Conservation (phyloP, 2,888 invertebrate genomes). For the Aleiodes alternator region DNA sequence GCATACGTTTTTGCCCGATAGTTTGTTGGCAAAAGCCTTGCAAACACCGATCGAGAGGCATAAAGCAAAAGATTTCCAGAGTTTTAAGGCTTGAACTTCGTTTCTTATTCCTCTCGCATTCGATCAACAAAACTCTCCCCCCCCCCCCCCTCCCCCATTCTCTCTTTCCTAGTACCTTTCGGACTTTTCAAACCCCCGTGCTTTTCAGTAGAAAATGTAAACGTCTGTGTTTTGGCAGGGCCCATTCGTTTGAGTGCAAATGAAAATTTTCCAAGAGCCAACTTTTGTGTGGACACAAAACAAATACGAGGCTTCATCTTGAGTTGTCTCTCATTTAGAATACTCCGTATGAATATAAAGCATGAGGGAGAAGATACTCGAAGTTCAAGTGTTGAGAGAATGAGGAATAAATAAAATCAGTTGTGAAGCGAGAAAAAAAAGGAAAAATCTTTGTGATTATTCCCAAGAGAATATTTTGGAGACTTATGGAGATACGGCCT, state of each 20-base stretch:
- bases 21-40: conserved; percentile 36
- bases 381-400: not conserved
- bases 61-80: conserved; percentile 20
- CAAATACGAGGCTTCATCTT: conserved; percentile 57
- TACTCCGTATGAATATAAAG: conserved; percentile 13
- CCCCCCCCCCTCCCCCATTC: conserved; percentile 33
- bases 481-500: too few relatives aligned
- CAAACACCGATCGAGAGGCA: conserved; percentile 42
- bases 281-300: conserved; percentile 56
- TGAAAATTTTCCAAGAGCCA: conserved; percentile 62
- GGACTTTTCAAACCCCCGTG: conserved; percentile 41
- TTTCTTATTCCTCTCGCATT: conserved; percentile 67
- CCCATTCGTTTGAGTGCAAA: conserved; percentile 50
- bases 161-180: not conserved
- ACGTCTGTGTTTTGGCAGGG: too few relatives aligned
- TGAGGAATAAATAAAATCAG: not conserved
- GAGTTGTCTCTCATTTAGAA: conserved; percentile 44
- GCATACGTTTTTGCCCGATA: conserved; percentile 12
- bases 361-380: conserved; percentile 6
- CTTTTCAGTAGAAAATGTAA: too few relatives aligned
- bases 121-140: conserved; percentile 64
- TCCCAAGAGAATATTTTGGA: not conserved
- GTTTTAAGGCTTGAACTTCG: conserved; percentile 52
- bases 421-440: not conserved
- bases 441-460: not conserved